These are phyloP conservation scores for Narcine bancroftii DNA, from an alignment of 2,113 vertebrate species.

Conservation along the genomic window DNA sequence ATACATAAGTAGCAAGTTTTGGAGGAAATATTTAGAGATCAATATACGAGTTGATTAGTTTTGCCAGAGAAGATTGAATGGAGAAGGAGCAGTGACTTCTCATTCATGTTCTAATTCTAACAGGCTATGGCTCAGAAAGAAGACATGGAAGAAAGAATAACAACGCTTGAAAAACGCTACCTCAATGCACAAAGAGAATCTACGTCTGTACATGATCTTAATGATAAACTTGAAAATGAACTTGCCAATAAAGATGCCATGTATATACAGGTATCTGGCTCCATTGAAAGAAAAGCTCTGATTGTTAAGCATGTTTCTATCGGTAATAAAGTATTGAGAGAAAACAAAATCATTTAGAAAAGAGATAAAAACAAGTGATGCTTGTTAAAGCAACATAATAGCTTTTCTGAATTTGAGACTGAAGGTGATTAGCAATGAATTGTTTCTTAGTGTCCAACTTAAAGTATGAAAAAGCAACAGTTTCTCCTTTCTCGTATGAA, in stretches of 20 bases:
- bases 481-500: not conserved
- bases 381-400: not conserved
- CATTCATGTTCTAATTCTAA: not conserved
- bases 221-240: slow-evolving; percentile 95
- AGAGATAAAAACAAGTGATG: not conserved
- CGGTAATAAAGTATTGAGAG: not conserved
- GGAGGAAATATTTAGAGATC: not conserved
- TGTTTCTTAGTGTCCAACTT: not conserved
- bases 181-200: slow-evolving; percentile 91
- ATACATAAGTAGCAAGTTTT: not conserved
- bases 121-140: slow-evolving; percentile 95
- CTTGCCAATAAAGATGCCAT: slow-evolving; percentile 93
- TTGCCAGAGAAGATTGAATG: not conserved
- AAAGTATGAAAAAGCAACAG: not conserved
- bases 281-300: not conserved
- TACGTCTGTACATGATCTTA: slow-evolving; percentile 93
- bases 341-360: not conserved
- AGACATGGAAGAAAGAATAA: slow-evolving; percentile 96
- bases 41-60: not conserved
- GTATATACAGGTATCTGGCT: slow-evolving; percentile 71
- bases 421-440: not conserved
- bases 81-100: not conserved
- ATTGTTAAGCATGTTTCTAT: not conserved
- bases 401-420: not conserved
- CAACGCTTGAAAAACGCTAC: slow-evolving; percentile 97